Base-by-base conservation (phyloP, 2,113 vertebrate species). In the Patagioenas fasciata region DNA sequence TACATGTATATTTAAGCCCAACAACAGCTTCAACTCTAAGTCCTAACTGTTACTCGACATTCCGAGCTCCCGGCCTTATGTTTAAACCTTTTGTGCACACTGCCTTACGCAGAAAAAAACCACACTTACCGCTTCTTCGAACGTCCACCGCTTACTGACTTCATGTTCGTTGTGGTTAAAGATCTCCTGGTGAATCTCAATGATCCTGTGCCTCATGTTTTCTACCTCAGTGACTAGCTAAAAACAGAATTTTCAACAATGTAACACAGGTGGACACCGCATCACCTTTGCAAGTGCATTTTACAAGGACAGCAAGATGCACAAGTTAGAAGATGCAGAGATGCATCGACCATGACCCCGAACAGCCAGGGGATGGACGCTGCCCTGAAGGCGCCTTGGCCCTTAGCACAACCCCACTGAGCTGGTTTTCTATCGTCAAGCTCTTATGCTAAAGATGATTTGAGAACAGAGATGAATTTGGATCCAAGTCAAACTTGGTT, bases 131-230 rank as follows among this genome's bases (percentile, higher is more conserved):
- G 98, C 99, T 98, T 99, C 99, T 95, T 99, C 99, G 96, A 99
- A 99, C 32, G 98, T 98, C 99, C 99, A 99, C 60, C 99, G 98
- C 97, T 99, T 99, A 98, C 99, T 99, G 98, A 99, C 99, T 99
- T 99, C 99, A 24, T 99, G 99, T 73, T 99, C 99, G 36, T 99
- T 99, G 97, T 99, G 99, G 98, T 99, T 99, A 97, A 99, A 99
- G 74, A 99, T 98, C 96, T 99, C 99, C 94, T 99, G 99, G 16
- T 99, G 99, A 57, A 98, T 98, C 98, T 99, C 99, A 93, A 98
- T 99, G 94, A 99, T 99, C 95, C 99, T 98, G 95, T 99, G 99
- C 81, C 99, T 98, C 99, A 99, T 99, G 95, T 99, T 99, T 97
- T 99, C 99, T 89, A 99, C 99, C 98, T 99, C 99, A 8, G 99